These are phyloP conservation scores for Noturus placidus DNA, from an alignment of 2,113 vertebrate genomes.

Conservation along the genomic window DNA sequence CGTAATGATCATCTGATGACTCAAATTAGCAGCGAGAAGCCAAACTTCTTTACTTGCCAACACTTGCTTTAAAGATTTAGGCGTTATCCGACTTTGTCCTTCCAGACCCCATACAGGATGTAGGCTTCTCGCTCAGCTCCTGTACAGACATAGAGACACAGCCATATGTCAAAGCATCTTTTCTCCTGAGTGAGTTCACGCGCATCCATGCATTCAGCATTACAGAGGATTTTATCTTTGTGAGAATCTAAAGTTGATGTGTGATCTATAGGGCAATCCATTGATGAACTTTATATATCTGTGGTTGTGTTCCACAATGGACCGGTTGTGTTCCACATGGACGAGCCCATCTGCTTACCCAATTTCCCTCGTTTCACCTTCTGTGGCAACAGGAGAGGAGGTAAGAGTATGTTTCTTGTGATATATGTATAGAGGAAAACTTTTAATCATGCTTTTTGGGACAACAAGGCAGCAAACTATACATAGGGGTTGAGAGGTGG, in stretches of 20 bases:
- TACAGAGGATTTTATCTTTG: background rate
- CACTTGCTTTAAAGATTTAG: background rate
- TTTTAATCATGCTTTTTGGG: background rate
- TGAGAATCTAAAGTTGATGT: background rate
- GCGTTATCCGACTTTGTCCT: background rate
- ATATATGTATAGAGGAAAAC: background rate
- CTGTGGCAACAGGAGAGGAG: slow-evolving; percentile 34
- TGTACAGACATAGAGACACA: background rate
- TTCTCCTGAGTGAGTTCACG: slow-evolving; percentile 38
- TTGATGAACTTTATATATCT: slow-evolving; percentile 36
- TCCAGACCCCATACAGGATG: slow-evolving; percentile 45
- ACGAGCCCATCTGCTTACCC: slow-evolving; percentile 36
- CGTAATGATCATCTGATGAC: no score
- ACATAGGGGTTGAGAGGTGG: background rate
- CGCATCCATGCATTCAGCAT: background rate
- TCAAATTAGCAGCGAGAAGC: background rate
- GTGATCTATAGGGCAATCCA: slow-evolving; percentile 21
- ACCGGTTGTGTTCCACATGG: background rate
- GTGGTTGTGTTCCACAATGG: background rate
- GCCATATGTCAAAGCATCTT: background rate
- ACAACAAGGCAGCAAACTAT: background rate
- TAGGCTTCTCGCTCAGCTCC: slow-evolving; percentile 34
- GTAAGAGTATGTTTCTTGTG: slow-evolving; percentile 3
- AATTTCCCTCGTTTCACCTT: slow-evolving; percentile 40
- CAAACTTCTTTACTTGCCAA: no score